Base-by-base conservation (phyloP, 2,888 invertebrate species). In the Eupithecia inturbata region DNA sequence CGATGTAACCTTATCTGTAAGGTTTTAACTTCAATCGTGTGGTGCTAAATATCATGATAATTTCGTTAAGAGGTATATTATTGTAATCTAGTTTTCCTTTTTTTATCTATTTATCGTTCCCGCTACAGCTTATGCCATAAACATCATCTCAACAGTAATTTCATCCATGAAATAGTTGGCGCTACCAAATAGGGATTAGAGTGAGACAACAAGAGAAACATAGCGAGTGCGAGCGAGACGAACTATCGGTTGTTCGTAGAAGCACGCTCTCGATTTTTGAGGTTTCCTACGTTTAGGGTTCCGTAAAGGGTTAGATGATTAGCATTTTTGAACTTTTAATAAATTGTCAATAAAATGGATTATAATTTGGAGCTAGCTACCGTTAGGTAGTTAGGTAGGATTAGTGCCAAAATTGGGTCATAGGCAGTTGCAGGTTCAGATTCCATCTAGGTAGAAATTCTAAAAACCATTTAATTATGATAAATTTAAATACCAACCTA, bases 101-200 rank as follows among this genome's bases (percentile, higher is more conserved):
- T n/a, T n/a, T 5, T 33, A 10, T 68, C 45, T 45, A 28, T 1
- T 75, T 76, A 64, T 70, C 82, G 82, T 82, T 60, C 45, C 69
- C 87, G 87, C 87, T 73, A n/a, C 77, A 73, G 53, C 87, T 77
- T 67, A 4, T 81, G 53, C 10, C 82, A 79, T 78, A 77, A 19
- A 81, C 85, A 85, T 75, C 36, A 77, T 80, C 63, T 83, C 79
- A 84, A 83, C 87, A 90, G 93, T 93, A 94, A 94, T 94, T 94
- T 93, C 92, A 94, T 93, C 93, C 93, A 92, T 94, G 94, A 94
- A 94, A 94, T 93, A 94, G 94, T 94, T 93, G 93, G 92, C 91
- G 92, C 92, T 94, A 93, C 94, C 93, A 93, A 94, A 94, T 93
- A 92, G 90, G 94, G 93, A 92, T 93, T 92, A 93, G 93, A 94